A percentile compares a stretch with the other conserved stretches of the same genome.
Conservation (phyloP, 1,140 invertebrate species). For the Tetramorium alpestre region DNA sequence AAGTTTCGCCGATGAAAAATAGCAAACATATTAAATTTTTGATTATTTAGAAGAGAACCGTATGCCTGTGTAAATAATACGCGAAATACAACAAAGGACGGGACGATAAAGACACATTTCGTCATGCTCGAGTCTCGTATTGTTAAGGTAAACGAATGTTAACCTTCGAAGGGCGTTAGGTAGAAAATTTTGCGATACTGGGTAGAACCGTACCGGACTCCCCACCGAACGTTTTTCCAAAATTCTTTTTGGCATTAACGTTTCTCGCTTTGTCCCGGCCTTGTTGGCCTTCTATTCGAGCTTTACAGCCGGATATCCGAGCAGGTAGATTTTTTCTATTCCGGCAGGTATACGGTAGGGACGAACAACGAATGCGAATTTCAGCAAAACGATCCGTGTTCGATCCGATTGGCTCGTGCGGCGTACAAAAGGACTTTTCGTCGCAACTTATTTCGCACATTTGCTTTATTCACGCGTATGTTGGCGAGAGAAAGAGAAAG, state of each 20-base stretch:
- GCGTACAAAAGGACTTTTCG: not conserved
- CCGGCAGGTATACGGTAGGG: not conserved
- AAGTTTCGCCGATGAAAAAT: too few relatives aligned
- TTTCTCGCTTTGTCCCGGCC: not conserved
- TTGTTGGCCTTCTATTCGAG: not conserved
- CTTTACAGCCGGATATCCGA: conserved; percentile 1
- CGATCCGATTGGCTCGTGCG: not conserved
- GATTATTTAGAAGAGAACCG: not conserved
- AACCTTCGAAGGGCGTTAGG: not conserved
- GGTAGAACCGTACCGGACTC: not conserved
- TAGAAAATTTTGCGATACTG: not conserved
- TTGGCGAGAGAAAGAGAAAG: not conserved
- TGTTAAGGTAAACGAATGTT: not conserved
- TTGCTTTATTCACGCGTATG: not conserved
- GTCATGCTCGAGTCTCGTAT: not conserved
- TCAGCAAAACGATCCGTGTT: not conserved
- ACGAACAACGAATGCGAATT: not conserved
- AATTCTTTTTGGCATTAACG: not conserved
- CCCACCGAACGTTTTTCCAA: not conserved
- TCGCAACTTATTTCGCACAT: not conserved
- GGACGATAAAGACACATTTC: not conserved
- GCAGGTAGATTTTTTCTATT: not conserved
- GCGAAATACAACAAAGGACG: not conserved
- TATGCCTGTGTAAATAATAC: not conserved
- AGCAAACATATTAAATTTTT: too few relatives aligned